These are phyloP conservation scores for Brevimyrus niger DNA, from an alignment of 2,113 vertebrate genomes.

Conservation along the genomic window DNA sequence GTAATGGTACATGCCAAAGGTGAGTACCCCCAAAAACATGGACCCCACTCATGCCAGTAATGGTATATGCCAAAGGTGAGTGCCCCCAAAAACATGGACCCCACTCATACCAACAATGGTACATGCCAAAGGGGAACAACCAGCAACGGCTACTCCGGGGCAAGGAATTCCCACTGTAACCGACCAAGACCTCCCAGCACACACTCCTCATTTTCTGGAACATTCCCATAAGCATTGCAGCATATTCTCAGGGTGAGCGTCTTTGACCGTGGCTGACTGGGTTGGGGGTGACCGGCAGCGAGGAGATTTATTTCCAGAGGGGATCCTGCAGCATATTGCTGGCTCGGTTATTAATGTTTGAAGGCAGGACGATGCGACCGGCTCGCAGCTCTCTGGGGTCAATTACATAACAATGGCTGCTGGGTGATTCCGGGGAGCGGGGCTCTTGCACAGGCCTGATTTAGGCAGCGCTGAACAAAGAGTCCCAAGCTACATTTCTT, in stretches of 20 bases:
- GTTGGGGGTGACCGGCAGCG: constrained; percentile 26
- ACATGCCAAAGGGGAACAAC: background rate
- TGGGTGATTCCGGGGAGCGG: constrained; percentile 50
- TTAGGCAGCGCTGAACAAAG: constrained; percentile 58
- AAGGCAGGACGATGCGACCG: constrained; percentile 53
- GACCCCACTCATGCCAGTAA: background rate
- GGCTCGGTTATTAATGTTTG: constrained; percentile 52
- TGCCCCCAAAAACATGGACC: background rate
- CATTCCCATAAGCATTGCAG: constrained; percentile 19
- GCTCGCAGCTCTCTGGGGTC: constrained; percentile 59
- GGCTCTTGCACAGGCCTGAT: constrained; percentile 50
- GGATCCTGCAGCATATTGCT: constrained; percentile 38
- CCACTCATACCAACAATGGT: background rate
- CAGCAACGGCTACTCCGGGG: background rate
- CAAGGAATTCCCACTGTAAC: background rate
- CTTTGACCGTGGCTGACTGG: constrained; percentile 18
- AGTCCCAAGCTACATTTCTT: constrained; percentile 51
- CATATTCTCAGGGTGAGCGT: constrained; percentile 13
- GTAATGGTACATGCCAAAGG: background rate
- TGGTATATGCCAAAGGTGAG: background rate
- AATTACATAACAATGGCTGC: constrained; percentile 60
- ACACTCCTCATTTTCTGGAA: background rate
- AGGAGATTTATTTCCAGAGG: constrained; percentile 40
- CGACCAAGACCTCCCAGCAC: background rate
- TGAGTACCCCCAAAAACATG: background rate